Evolutionary conservation across 2,797 vertebrate species (phyloP).

Genomic region (Argya squamiceps): DNA sequence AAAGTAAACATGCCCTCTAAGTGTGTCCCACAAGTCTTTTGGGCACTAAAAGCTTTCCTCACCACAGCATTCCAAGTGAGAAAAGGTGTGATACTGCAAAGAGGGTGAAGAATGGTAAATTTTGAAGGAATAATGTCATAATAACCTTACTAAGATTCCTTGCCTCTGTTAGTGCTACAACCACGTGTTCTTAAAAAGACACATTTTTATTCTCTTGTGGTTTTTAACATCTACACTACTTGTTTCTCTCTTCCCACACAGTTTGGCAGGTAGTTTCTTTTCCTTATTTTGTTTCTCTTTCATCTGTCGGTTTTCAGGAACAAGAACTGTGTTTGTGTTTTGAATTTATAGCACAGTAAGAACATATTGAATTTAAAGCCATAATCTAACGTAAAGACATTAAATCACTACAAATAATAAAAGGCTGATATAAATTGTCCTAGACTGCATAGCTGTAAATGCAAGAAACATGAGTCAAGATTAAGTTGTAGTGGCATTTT

Average conservation of each 20-base stretch:
- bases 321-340: not conserved
- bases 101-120: not conserved
- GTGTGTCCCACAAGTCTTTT: not conserved
- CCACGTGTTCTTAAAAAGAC: not conserved
- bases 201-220: not conserved
- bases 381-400: not conserved
- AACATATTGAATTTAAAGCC: constrained; percentile 3
- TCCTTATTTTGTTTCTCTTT: not conserved
- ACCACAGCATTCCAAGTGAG: not conserved
- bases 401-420: constrained; percentile 18
- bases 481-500: not conserved
- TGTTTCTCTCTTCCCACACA: not conserved
- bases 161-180: not conserved
- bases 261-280: not conserved
- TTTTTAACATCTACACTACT: not conserved
- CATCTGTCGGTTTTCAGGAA: not conserved
- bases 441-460: not conserved
- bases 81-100: not conserved
- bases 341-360: not conserved
- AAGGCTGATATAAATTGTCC: not conserved
- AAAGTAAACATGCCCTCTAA: not conserved
- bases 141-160: not conserved
- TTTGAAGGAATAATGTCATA: not conserved
- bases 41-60: not conserved
- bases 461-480: not conserved